These are phyloP conservation scores for Agrypnia vestita DNA, from an alignment of 1,140 invertebrate genomes.

Conservation along the genomic window DNA sequence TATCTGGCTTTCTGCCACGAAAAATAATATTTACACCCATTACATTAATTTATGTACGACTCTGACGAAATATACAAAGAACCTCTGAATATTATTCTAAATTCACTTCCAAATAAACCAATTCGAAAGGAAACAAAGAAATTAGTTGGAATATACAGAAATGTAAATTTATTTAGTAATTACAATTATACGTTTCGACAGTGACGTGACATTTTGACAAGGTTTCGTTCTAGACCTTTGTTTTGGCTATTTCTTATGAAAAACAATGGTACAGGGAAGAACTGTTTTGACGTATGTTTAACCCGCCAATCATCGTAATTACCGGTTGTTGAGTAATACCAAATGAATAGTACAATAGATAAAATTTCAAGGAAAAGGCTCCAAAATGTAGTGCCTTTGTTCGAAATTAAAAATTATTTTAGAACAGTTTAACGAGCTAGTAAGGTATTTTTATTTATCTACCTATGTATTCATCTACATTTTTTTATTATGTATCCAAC, in stretches of 20 bases:
- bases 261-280: conserved; percentile 20
- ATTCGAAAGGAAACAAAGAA: conserved; percentile 3
- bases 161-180: conserved; percentile 33
- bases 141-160: conserved; percentile 25
- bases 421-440: no score
- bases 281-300: conserved; percentile 34
- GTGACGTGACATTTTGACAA: conserved; percentile 48
- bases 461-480: no score
- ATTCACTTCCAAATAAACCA: conserved; percentile 6
- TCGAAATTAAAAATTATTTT: not conserved
- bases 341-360: conserved; percentile 8
- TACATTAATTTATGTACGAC: not conserved
- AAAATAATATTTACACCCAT: no score
- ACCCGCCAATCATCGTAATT: conserved; percentile 41
- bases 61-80: conserved; percentile 2
- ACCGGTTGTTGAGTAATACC: conserved; percentile 12
- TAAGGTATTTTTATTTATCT: no score
- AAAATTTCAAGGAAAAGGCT: not conserved
- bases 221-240: conserved; percentile 3
- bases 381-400: not conserved
- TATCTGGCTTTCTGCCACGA: no score
- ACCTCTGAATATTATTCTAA: conserved; percentile 2
- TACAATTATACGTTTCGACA: conserved; percentile 21
- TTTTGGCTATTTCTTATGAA: conserved; percentile 32
- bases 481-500: no score